phyloP scores from a whole-genome alignment of 2,113 vertebrate genomes.

The Pontoporia blainvillei region DNA sequence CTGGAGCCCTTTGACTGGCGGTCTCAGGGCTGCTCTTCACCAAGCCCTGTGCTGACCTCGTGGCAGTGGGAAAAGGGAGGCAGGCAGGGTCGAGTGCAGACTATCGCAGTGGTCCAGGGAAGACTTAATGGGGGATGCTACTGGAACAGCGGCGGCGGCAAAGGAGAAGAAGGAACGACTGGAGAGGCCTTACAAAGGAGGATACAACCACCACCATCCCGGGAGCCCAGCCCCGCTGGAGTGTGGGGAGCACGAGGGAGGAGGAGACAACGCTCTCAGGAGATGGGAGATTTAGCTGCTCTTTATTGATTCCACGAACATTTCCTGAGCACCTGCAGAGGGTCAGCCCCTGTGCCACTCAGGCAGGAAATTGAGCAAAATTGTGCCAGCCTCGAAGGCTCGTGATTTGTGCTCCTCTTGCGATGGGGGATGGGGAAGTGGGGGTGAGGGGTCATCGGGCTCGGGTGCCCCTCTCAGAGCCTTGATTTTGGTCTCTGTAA shows the following conservation, averaged over 20 bases:
- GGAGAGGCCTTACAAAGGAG: background rate
- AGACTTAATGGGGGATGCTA: background rate
- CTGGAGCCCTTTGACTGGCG: background rate
- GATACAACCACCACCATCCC: background rate
- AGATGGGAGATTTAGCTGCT: conserved; percentile 66
- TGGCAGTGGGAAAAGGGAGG: background rate
- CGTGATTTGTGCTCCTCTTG: conserved; percentile 43
- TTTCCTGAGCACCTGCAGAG: conserved; percentile 75
- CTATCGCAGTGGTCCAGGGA: background rate
- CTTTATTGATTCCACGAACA: conserved; percentile 70
- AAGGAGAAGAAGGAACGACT: background rate
- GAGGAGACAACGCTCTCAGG: conserved; percentile 50
- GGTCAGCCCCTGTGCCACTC: conserved; percentile 73
- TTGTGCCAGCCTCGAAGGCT: conserved; percentile 52
- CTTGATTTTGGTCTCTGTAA: conserved; percentile 56
- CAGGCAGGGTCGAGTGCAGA: background rate
- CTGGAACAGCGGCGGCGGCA: background rate
- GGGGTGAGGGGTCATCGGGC: background rate
- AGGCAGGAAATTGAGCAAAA: conserved; percentile 76
- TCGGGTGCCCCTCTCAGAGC: background rate
- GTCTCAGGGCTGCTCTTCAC: background rate
- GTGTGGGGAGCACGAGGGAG: conserved; percentile 27
- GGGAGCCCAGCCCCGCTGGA: background rate
- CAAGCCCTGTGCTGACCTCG: background rate
- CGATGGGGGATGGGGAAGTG: background rate